Base-by-base conservation (phyloP, 2,888 invertebrate species). In the Polyommatus icarus region DNA sequence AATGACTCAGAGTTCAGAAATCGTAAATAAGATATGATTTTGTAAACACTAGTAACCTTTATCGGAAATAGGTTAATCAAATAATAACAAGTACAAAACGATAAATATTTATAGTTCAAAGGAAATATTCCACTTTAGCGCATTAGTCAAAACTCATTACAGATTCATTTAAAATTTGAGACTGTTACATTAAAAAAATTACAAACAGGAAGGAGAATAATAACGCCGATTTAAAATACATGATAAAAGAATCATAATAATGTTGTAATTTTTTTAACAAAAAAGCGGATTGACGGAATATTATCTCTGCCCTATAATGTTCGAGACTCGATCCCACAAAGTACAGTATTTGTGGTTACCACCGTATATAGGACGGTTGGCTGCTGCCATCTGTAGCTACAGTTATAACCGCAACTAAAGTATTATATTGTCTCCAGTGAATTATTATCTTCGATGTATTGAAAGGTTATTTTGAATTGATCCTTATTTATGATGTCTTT, bases 391-490 rank as follows among this genome's bases (percentile, higher is more conserved):
- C 54, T 54, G 73, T 46, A 67, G 15, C 67, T 67, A 73, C 73
- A 46, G 75, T 54, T 75, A 75, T 75, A 75, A 54, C 54, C 75
- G 75, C 75, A 75, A 75, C 18, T 75, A 54, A 73, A 75, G 46
- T 75, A 29, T 54, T 7, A 40, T 10, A 54, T 76, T 61, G 46
- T 78, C 73, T 78, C 57, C 75, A 71, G 76, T 77, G 75, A 78
- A 76, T 77, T 79, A 76, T 78, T 40, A 36, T 46, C 76, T 36
- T 77, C 78, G 20, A 75, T 3, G 59, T 75, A 71, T 77, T 76
- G 76, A 78, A 46, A 67, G 67, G 67, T 67, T 32, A 32, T 67
- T 29, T 67, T 29, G 67, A 67, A 67, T 67, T 67, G 67, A 67
- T 67, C 67, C 29, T 67, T 67, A 29, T 32, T 67, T 67, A 67